These are phyloP conservation scores for Podarcis cretensis DNA, from an alignment of 2,113 vertebrate genomes.

Conservation along the genomic window DNA sequence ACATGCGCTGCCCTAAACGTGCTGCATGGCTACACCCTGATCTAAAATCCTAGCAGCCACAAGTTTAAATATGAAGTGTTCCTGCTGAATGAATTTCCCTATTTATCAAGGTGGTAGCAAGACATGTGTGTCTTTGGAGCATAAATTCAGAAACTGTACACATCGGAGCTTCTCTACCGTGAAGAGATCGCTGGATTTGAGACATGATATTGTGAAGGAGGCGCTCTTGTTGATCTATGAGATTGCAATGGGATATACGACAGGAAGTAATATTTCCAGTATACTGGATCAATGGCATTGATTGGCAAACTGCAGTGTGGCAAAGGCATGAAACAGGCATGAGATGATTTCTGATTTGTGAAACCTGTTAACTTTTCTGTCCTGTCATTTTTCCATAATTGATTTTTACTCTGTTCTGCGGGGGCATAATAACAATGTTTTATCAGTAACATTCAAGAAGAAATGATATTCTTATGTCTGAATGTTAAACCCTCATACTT, in stretches of 20 bases:
- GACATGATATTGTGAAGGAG: not conserved
- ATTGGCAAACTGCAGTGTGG: not conserved
- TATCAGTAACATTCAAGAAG: conserved; percentile 40
- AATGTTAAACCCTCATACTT: conserved; percentile 37
- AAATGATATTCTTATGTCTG: not conserved
- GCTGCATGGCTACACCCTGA: not conserved
- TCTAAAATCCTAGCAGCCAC: not conserved
- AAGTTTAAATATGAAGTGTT: not conserved
- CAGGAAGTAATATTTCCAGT: not conserved
- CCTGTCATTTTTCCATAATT: not conserved
- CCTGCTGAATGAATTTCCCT: not conserved
- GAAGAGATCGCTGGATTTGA: not conserved
- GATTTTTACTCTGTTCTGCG: conserved; percentile 22
- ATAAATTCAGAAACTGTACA: not conserved
- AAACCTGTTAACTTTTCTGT: not conserved
- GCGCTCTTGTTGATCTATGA: not conserved
- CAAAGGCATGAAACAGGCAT: not conserved
- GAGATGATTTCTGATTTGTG: not conserved
- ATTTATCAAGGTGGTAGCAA: not conserved
- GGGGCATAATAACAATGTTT: conserved; percentile 37
- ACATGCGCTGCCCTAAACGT: not conserved
- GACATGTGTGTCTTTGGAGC: not conserved
- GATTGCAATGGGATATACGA: not conserved
- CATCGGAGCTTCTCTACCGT: not conserved
- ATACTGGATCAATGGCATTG: not conserved